phyloP scores from a whole-genome alignment of 2,888 invertebrate species.

The Heliothis peltigera region DNA sequence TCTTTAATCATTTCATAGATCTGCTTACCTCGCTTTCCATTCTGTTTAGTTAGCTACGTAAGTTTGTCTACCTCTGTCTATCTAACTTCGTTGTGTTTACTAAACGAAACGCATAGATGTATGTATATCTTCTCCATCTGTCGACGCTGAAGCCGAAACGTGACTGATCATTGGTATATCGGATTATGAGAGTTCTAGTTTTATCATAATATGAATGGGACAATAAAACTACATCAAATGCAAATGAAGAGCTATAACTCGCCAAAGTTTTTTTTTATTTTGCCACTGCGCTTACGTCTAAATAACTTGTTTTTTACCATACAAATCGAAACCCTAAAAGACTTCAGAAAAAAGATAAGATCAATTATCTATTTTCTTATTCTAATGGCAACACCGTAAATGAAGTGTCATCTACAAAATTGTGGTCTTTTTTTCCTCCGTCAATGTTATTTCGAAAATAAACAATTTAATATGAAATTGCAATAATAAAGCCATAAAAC shows the following conservation, averaged over 20 bases:
- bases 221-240: neutral
- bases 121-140: too few species aligned
- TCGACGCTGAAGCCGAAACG: slow-evolving; percentile 10
- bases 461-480: slow-evolving; percentile 70
- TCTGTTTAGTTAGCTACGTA: neutral
- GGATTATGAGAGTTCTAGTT: slow-evolving; percentile 36
- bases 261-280: neutral
- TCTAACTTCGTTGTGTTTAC: too few species aligned
- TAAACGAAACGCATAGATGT: too few species aligned
- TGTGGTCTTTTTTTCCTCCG: slow-evolving; percentile 47
- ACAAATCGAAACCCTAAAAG: too few species aligned
- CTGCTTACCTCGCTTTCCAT: too few species aligned
- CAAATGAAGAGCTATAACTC: neutral
- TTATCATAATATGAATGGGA: neutral
- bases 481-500: slow-evolving; percentile 66
- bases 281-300: too few species aligned
- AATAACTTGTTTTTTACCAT: neutral
- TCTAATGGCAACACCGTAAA: slow-evolving; percentile 32
- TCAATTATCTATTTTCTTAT: neutral
- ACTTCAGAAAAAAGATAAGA: neutral
- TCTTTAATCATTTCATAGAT: neutral
- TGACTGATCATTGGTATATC: slow-evolving; percentile 41
- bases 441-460: slow-evolving; percentile 69
- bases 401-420: slow-evolving; percentile 46
- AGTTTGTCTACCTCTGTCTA: too few species aligned